These are phyloP conservation scores for Caerostris extrusa DNA, from an alignment of 1,140 invertebrate genomes.

Conservation along the genomic window DNA sequence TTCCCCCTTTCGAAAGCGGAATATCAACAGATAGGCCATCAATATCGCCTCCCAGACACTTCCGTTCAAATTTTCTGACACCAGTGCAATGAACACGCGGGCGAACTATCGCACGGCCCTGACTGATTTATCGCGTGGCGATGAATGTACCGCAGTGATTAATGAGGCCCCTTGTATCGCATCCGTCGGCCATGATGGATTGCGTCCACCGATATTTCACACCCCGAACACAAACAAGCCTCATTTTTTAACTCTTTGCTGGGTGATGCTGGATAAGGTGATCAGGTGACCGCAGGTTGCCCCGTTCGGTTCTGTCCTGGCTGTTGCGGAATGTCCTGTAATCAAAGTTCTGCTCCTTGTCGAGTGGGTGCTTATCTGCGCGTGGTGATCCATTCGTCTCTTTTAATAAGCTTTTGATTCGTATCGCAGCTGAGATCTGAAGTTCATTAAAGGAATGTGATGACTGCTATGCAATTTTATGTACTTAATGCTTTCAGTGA, in stretches of 20 bases:
- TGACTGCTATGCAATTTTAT: too few species aligned
- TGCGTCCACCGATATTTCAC: conserved; percentile 35
- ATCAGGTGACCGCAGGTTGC: conserved; percentile 5
- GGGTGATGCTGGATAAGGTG: conserved; percentile 25
- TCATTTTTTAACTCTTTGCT: conserved; percentile 61
- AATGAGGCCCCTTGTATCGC: conserved; percentile 26
- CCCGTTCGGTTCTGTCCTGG: not conserved
- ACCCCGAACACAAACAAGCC: conserved; percentile 3
- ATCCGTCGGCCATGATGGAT: conserved; percentile 52
- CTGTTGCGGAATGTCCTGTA: not conserved
- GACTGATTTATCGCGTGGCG: conserved; percentile 47
- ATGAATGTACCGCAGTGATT: conserved; percentile 32
- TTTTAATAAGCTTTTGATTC: not conserved
- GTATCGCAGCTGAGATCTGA: too few species aligned
- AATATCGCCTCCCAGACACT: conserved; percentile 3
- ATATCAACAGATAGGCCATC: conserved; percentile 60
- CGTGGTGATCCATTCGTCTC: not conserved
- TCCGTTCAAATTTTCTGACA: conserved; percentile 32
- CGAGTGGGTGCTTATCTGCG: not conserved
- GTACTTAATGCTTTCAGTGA: too few species aligned
- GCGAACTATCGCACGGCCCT: too few species aligned
- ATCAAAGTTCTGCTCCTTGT: not conserved
- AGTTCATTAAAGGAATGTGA: too few species aligned
- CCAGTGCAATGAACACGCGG: conserved; percentile 36
- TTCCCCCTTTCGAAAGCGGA: not conserved